These are phyloP conservation scores for Platygyra sinensis DNA, from an alignment of 64 coral and sea anemone genomes.

Conservation along the genomic window DNA sequence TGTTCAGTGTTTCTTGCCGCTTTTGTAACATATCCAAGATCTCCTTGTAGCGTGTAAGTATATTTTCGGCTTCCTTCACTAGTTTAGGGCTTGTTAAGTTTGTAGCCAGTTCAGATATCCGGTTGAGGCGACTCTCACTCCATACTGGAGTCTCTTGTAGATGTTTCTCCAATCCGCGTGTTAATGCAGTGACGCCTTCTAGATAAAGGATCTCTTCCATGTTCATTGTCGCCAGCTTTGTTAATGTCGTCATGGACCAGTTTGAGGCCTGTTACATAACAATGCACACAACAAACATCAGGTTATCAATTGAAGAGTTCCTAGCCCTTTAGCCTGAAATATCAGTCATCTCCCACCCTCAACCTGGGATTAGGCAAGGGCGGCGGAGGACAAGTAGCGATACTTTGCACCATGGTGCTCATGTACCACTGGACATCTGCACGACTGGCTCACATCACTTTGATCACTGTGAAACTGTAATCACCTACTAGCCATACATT, in stretches of 20 bases:
- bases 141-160: slow-evolving; percentile 68
- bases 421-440: too few species aligned
- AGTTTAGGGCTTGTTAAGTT: slow-evolving; percentile 71
- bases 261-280: slow-evolving; percentile 61
- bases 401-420: too few species aligned
- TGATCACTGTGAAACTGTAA: too few species aligned
- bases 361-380: too few species aligned
- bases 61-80: slow-evolving; percentile 73
- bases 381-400: too few species aligned
- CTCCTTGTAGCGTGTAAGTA: slow-evolving; percentile 87
- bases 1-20: slow-evolving; percentile 78
- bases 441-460: too few species aligned
- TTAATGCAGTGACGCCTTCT: slow-evolving; percentile 75
- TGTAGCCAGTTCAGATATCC: slow-evolving; percentile 84
- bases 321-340: too few species aligned
- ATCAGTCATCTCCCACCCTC: too few species aligned
- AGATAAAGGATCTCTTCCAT: slow-evolving; percentile 90
- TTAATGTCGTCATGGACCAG: slow-evolving; percentile 86
- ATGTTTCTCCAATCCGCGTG: slow-evolving; percentile 71
- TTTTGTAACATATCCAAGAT: slow-evolving; percentile 93
- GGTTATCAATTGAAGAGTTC: neutral
- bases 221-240: slow-evolving; percentile 93
- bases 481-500: too few species aligned
- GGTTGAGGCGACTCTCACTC: slow-evolving; percentile 77
- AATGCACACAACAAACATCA: neutral